These are phyloP conservation scores for Oryctes rhinoceros DNA, from an alignment of 1,140 invertebrate species.

Conservation along the genomic window DNA sequence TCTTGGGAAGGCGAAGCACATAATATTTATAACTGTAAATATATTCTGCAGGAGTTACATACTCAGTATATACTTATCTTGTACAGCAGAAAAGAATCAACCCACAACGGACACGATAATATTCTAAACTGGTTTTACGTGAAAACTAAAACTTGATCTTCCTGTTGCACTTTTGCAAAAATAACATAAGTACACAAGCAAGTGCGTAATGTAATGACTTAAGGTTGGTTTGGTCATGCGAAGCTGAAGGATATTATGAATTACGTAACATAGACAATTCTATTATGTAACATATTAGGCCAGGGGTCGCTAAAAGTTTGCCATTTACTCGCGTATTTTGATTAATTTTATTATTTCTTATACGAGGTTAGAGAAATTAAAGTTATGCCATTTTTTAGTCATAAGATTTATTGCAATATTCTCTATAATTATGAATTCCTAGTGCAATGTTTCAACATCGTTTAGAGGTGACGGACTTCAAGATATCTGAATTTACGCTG, in stretches of 20 bases:
- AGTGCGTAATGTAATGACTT: constrained; percentile 8
- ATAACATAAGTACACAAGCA: constrained; percentile 1
- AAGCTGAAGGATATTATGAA: background rate
- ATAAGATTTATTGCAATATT: no score
- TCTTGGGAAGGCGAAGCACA: background rate
- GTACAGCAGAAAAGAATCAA: background rate
- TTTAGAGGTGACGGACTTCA: no score
- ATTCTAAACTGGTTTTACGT: constrained; percentile 37
- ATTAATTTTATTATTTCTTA: no score
- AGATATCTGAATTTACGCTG: no score
- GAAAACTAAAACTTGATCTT: constrained; percentile 38
- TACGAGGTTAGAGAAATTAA: no score
- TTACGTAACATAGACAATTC: constrained; percentile 11
- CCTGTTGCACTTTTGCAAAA: constrained; percentile 37
- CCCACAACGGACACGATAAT: constrained; percentile 7
- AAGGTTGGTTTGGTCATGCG: background rate
- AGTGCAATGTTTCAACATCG: no score
- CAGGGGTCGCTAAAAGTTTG: no score
- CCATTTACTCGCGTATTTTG: no score
- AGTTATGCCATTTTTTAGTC: no score
- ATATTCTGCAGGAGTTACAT: background rate
- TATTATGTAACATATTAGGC: background rate
- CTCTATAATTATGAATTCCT: no score
- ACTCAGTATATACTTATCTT: constrained; percentile 15
- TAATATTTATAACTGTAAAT: constrained; percentile 26